Evolutionary conservation across 2,113 vertebrate species (phyloP), one percentile per base, ranked within the genome.

Genomic region (Epinephelus lanceolatus): DNA sequence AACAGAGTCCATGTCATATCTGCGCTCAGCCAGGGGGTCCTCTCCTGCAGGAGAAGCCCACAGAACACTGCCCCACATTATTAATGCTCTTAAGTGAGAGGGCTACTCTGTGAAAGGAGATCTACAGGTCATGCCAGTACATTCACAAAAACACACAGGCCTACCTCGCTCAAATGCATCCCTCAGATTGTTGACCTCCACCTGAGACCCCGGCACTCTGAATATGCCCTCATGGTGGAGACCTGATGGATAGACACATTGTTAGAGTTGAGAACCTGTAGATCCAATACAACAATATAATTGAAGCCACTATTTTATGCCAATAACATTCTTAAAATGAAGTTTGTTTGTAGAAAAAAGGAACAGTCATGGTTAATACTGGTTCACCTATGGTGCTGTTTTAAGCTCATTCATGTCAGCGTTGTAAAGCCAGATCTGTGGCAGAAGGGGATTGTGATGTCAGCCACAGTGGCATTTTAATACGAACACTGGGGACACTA

Each of bases 151-250:
- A 85, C 6, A 86, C 30, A 67, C 67, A 82, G 15, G 15, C 55
- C 37, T 81, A 98, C 97, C 97, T 96, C 87, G 95, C 87, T 98
- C 97, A 82, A 98, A 98, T 10, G 95, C 95, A 1, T 97, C 96
- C 11, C 95, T 96, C 81, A 96, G 90, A 76, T 94, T 96, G 5
- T 96, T 96, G 63, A 98, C 94, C 60, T 96, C 95, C 45, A 79
- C 75, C 85, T 97, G 96, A 33, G 96, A 95, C 0, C 97, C 97
- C 0, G 97, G 96, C 27, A 98, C 96, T 76, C 97, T 93, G 74
- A 98, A 98, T 83, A 98, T 97, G 37, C 97, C 97, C 85, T 98
- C 97, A 65, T 98, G 97, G 83, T 98, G 97, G 37, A 98, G 92
- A 81, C 97, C 97, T 98, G 86, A 14, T 3, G 30, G 62, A 69